Percentiles rank a stretch among this genome's conserved stretches.
Conservation (phyloP, 2,888 invertebrate genomes). For the Epinotia nisella region DNA sequence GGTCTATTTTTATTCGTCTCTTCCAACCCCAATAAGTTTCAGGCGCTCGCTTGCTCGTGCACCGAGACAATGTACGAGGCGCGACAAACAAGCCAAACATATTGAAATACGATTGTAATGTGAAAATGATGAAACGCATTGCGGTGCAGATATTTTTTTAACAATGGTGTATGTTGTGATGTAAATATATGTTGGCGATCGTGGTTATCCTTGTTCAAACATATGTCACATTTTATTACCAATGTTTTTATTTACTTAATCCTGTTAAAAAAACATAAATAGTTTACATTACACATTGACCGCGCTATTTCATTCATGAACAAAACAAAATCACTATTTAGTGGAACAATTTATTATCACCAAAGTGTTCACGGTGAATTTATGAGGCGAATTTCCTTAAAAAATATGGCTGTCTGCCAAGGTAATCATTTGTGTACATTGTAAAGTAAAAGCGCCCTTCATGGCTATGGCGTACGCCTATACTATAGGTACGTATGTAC, state of each 20-base stretch:
- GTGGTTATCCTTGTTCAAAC: not conserved
- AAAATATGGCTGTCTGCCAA: conserved; percentile 62
- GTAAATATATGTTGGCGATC: no score
- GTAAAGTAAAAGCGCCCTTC: conserved; percentile 55
- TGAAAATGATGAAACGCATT: no score
- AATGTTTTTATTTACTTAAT: not conserved
- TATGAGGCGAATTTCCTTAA: conserved; percentile 52
- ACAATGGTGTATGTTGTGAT: no score
- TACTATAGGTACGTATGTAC: not conserved
- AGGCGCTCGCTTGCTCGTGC: not conserved
- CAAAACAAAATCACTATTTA: conserved; percentile 38
- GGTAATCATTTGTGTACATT: conserved; percentile 47
- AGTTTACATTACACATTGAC: conserved; percentile 6
- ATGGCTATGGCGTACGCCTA: conserved; percentile 45
- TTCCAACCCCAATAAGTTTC: not conserved
- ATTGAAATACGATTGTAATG: not conserved
- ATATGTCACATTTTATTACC: not conserved
- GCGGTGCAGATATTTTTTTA: no score
- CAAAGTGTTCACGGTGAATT: conserved; percentile 40
- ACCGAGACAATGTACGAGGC: no score
- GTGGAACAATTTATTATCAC: conserved; percentile 39
- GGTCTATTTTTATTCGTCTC: not conserved
- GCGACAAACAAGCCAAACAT: no score
- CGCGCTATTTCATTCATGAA: conserved; percentile 37
- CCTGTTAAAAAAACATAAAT: not conserved